Evolutionary conservation across 2,888 invertebrate species (phyloP).

Genomic region (Drosophila stalkeri): DNA sequence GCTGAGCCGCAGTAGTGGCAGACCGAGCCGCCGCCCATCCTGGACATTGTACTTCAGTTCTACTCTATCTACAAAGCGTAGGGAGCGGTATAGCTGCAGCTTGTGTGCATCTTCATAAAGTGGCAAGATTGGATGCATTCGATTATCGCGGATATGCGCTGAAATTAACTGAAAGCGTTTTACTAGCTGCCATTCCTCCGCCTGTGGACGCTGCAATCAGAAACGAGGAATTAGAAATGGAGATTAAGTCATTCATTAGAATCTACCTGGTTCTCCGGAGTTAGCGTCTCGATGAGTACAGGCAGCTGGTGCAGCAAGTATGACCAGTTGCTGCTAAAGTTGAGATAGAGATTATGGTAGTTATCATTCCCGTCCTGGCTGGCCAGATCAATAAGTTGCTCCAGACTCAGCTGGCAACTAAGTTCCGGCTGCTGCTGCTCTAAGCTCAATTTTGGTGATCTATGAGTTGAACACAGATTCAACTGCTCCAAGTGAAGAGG

Average conservation of each 20-base stretch:
- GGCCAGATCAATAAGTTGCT: slow-evolving; percentile 81
- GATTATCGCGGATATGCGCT: slow-evolving; percentile 78
- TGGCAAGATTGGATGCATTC: slow-evolving; percentile 62
- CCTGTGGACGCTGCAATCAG: slow-evolving; percentile 84
- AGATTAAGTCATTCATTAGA: background rate
- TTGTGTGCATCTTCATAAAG: slow-evolving; percentile 76
- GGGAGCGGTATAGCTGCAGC: slow-evolving; percentile 73
- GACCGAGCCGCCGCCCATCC: slow-evolving; percentile 73
- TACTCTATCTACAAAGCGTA: slow-evolving; percentile 78
- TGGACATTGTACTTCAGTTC: slow-evolving; percentile 77
- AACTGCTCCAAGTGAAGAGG: slow-evolving; percentile 70
- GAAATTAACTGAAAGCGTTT: slow-evolving; percentile 90
- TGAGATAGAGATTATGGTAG: slow-evolving; percentile 82
- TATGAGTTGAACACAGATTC: slow-evolving; percentile 72
- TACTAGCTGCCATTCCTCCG: slow-evolving; percentile 88
- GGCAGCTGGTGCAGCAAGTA: slow-evolving; percentile 79
- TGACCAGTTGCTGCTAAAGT: slow-evolving; percentile 73
- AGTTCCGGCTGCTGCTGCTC: slow-evolving; percentile 43
- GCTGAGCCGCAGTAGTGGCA: slow-evolving; percentile 80
- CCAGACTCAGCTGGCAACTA: slow-evolving; percentile 79
- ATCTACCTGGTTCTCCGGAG: slow-evolving; percentile 79
- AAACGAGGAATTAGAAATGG: too few species aligned
- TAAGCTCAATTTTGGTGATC: slow-evolving; percentile 45
- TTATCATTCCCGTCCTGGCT: slow-evolving; percentile 65
- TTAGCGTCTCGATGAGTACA: slow-evolving; percentile 81